Percentiles rank a stretch among this genome's conserved stretches.
Evolutionary conservation across 2,113 vertebrate species (phyloP).

Genomic region (Myrmophylax atrothorax): DNA sequence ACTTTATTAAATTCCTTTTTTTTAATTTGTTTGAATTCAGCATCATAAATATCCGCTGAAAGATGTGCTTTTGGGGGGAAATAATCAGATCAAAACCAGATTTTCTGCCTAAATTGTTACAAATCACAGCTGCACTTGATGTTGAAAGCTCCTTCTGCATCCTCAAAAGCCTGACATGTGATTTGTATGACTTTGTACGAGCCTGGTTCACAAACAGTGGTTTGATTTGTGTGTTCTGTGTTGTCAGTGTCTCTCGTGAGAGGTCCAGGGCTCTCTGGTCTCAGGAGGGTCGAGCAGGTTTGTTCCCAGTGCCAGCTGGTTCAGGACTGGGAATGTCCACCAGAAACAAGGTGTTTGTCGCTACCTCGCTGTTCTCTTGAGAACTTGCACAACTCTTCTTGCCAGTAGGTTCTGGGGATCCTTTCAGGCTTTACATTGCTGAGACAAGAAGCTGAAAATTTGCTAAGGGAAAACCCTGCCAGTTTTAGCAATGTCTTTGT

Average conservation of each 20-base stretch:
- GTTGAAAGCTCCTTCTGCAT: background rate
- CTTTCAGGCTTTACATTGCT: background rate
- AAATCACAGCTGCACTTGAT: background rate
- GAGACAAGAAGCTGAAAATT: background rate
- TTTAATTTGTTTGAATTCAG: background rate
- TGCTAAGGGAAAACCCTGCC: background rate
- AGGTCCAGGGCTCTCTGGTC: background rate
- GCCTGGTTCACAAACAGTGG: background rate
- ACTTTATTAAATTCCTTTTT: background rate
- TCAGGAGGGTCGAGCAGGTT: background rate
- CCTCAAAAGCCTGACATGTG: background rate
- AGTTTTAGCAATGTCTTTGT: background rate
- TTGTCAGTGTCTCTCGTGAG: background rate
- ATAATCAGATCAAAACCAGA: background rate
- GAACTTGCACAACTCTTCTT: slow-evolving; percentile 16
- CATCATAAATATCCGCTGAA: slow-evolving; percentile 14
- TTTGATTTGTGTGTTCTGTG: background rate
- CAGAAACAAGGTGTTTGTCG: background rate
- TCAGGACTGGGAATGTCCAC: background rate
- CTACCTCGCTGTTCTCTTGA: slow-evolving; percentile 57
- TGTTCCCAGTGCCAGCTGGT: background rate
- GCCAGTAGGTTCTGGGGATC: background rate
- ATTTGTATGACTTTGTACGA: background rate
- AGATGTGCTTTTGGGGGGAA: background rate
- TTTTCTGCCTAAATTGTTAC: background rate